Evolutionary conservation across 2,888 invertebrate genomes (phyloP).

Genomic region (Phlogophora meticulosa): DNA sequence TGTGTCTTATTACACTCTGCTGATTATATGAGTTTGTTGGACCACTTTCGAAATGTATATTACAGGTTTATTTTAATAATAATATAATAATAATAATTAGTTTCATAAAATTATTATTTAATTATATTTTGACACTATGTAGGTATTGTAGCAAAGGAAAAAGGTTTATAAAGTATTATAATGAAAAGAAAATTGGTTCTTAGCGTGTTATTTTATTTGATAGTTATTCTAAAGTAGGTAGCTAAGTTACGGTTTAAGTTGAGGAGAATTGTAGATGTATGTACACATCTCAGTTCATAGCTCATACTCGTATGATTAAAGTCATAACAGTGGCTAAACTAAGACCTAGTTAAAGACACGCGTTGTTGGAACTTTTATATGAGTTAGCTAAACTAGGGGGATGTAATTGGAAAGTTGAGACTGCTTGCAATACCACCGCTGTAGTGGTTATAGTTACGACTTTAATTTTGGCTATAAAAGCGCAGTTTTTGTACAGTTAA

Average conservation of each 20-base stretch:
- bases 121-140: too few relatives aligned
- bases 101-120: too few relatives aligned
- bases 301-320: slow-evolving; percentile 59
- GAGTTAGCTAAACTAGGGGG: slow-evolving; percentile 86
- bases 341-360: slow-evolving; percentile 78
- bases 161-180: not conserved
- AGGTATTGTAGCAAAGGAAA: not conserved
- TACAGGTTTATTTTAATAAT: too few relatives aligned
- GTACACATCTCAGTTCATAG: slow-evolving; percentile 23
- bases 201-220: slow-evolving; percentile 6
- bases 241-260: not conserved
- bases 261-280: not conserved
- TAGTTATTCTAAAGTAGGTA: not conserved
- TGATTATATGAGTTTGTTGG: too few relatives aligned
- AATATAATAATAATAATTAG: too few relatives aligned
- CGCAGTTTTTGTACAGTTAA: slow-evolving; percentile 67
- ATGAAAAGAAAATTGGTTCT: not conserved
- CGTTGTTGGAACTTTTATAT: slow-evolving; percentile 87
- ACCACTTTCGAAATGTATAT: too few relatives aligned
- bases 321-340: slow-evolving; percentile 64
- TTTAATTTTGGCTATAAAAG: slow-evolving; percentile 81
- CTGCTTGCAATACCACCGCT: slow-evolving; percentile 74
- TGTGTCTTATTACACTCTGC: too few relatives aligned
- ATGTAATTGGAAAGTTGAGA: slow-evolving; percentile 89
- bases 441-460: slow-evolving; percentile 75